Base-by-base conservation (phyloP, 2,113 vertebrate species). In the Turdus rufiventris region DNA sequence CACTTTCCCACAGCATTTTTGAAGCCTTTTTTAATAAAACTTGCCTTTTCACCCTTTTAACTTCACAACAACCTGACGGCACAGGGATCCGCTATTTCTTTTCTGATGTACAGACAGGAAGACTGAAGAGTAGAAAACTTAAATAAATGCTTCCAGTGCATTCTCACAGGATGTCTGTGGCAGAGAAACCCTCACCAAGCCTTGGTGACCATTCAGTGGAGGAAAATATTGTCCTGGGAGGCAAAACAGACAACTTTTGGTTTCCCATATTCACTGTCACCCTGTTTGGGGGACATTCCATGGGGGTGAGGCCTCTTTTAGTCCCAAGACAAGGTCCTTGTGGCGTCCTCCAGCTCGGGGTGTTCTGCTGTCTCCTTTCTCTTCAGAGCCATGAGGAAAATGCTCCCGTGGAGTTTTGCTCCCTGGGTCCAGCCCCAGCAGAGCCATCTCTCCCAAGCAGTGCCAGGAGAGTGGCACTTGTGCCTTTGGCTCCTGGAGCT, bases 401-500 rank as follows among this genome's bases (percentile, higher is more conserved):
- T 14, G n/a, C 13, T 90, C 16, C n/a, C 0, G 0, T 25, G 60
- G 63, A 77, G 25, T 15, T 79, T 94, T 85, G 42, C 42, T 89
- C 24, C 60, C 14, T 0, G 4, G 29, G 28, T 74, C 40, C 78
- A 83, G 43, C 65, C 57, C n/a, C 56, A 45, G 56, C 51, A 0
- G 0, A 80, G 62, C 28, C 50, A 34, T 54, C 54, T 54, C 65
- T 70, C 28, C 31, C 3, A 4, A 75, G 53, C 18, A 11, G 53
- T 58, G 50, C 38, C 18, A n/a, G 42, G 71, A 87, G 42, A 91
- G 72, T 4, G 2, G 50, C 53, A 80, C 34, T 77, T 51, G 57
- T 62, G 91, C 84, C 92, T 94, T 85, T 78, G 92, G 87, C 81
- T 93, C 10, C 72, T 38, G 75, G 18, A 88, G 78, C 91, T 93